Percentiles rank a stretch among this genome's conserved stretches.
Evolutionary conservation across 2,888 invertebrate species (phyloP).

Genomic region (Cyrtodaria siliqua): DNA sequence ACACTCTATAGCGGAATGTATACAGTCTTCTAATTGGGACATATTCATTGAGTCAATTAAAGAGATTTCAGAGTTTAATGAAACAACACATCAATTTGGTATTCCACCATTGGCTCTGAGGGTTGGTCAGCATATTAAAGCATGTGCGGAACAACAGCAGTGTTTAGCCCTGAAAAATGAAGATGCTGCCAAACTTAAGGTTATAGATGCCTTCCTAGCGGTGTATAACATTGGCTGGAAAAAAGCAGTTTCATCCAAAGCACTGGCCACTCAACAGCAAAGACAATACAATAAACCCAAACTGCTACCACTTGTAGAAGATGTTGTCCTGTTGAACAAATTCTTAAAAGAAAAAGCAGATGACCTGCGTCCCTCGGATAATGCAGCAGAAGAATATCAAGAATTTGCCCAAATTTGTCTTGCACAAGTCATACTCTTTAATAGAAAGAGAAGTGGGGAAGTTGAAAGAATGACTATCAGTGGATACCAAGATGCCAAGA

Average conservation of each 20-base stretch:
- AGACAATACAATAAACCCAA: conserved; percentile 42
- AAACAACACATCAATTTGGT: background rate
- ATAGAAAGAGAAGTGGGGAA: conserved; percentile 89
- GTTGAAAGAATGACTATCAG: conserved; percentile 50
- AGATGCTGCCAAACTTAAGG: background rate
- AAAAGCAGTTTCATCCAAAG: conserved; percentile 25
- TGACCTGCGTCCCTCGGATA: background rate
- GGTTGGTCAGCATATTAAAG: conserved; percentile 35
- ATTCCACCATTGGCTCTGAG: conserved; percentile 21
- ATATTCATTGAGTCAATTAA: conserved; percentile 14
- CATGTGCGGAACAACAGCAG: conserved; percentile 21
- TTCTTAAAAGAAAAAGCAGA: conserved; percentile 4
- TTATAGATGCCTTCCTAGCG: background rate
- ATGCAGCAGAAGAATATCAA: conserved; percentile 18
- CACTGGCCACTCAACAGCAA: conserved; percentile 17
- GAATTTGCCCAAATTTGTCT: conserved; percentile 33
- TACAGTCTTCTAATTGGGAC: conserved; percentile 21
- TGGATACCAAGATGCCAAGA: conserved; percentile 14
- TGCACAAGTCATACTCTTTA: conserved; percentile 52
- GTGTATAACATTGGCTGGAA: conserved; percentile 24
- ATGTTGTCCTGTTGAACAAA: conserved; percentile 36
- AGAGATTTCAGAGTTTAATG: conserved; percentile 30
- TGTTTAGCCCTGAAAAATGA: conserved; percentile 23
- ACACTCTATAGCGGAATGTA: conserved; percentile 15
- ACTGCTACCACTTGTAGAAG: conserved; percentile 44